Percentiles rank a stretch among this genome's conserved stretches.
These are phyloP conservation scores for Acyrthosiphon pisum DNA, from an alignment of 1,140 invertebrate genomes.

Conservation along the genomic window DNA sequence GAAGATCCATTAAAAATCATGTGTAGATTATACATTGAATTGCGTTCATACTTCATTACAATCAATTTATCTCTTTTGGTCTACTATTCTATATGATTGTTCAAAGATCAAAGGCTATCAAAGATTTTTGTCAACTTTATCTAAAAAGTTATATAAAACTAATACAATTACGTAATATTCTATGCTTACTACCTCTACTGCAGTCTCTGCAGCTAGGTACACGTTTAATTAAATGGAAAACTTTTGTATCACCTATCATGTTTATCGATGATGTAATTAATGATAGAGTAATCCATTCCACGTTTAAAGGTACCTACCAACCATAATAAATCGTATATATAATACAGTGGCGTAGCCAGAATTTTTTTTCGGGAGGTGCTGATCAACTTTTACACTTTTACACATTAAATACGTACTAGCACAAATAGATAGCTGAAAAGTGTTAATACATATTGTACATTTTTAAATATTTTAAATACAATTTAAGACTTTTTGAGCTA, in stretches of 20 bases:
- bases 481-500: too few species aligned
- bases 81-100: neutral
- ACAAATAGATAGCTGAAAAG: too few species aligned
- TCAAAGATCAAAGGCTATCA: neutral
- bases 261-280: neutral
- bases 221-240: neutral
- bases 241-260: neutral
- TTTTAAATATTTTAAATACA: too few species aligned
- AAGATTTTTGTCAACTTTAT: constrained; percentile 14
- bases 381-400: too few species aligned
- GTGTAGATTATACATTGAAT: neutral
- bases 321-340: too few species aligned
- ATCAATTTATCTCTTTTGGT: neutral
- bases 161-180: neutral
- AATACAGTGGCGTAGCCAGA: too few species aligned
- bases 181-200: neutral
- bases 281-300: neutral
- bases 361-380: too few species aligned
- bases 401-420: too few species aligned
- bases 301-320: neutral
- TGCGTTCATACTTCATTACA: neutral
- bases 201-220: neutral
- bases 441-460: too few species aligned
- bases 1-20: neutral
- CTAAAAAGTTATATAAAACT: neutral